phyloP scores from a whole-genome alignment of 2,113 vertebrate species.

The Chaetops frenatus region DNA sequence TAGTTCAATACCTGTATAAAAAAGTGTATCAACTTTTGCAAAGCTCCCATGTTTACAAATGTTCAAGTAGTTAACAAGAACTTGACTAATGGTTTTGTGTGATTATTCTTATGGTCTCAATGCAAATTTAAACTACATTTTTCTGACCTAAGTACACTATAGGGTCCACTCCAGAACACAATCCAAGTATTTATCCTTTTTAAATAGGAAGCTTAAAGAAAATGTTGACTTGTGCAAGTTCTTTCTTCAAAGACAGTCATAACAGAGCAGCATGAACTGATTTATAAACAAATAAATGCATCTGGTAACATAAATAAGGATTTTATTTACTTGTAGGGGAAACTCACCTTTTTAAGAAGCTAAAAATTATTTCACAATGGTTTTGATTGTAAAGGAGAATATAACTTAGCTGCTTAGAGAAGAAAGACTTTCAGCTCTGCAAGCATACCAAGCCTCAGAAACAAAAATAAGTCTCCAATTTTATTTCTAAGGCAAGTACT shows the following conservation, averaged over 20 bases:
- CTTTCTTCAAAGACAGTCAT: background rate
- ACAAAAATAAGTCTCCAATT: background rate
- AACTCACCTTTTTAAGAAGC: background rate
- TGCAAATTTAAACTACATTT: background rate
- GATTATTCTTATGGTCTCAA: background rate
- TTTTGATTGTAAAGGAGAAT: background rate
- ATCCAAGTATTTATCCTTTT: background rate
- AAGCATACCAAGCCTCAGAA: background rate
- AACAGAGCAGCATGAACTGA: background rate
- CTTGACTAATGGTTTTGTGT: background rate
- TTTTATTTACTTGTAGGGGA: background rate
- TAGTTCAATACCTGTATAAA: background rate
- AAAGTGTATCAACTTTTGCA: background rate
- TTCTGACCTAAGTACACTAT: background rate
- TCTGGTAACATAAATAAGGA: background rate
- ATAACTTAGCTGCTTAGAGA: background rate
- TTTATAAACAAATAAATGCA: background rate
- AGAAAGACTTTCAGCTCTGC: background rate
- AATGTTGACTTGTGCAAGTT: background rate
- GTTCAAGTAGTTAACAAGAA: background rate
- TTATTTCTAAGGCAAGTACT: background rate
- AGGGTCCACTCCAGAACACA: background rate
- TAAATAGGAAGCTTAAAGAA: background rate
- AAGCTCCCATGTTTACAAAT: background rate
- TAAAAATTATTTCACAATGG: background rate